Conservation (phyloP, 2,113 vertebrate species). For the Chaenocephalus aceratus region DNA sequence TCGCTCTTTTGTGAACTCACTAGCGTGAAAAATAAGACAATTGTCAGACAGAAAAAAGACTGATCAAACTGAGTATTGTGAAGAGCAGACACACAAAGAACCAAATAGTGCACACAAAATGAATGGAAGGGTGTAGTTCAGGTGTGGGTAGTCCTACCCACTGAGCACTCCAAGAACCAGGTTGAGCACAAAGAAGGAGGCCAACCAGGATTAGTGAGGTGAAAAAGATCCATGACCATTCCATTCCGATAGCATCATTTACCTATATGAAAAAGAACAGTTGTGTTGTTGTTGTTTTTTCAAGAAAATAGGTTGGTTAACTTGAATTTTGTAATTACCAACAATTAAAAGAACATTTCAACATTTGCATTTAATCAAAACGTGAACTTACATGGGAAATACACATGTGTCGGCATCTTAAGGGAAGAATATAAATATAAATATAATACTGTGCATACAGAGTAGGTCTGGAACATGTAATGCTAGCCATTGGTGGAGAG, state of each 20-base stretch:
- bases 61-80: background rate
- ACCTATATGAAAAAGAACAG: conserved; percentile 80
- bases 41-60: background rate
- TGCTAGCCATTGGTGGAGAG: too few relatives aligned
- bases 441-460: too few relatives aligned
- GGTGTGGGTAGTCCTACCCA: conserved; percentile 35
- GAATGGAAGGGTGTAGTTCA: background rate
- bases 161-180: conserved; percentile 87
- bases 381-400: too few relatives aligned
- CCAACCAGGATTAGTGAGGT: conserved; percentile 94
- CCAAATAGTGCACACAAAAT: background rate
- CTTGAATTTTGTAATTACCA: background rate
- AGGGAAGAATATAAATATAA: too few relatives aligned
- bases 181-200: conserved; percentile 94
- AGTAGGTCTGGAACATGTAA: too few relatives aligned
- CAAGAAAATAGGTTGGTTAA: background rate
- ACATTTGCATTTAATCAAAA: background rate
- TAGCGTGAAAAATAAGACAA: conserved; percentile 51
- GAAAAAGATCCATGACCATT: conserved; percentile 97
- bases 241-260: conserved; percentile 94
- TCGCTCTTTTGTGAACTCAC: conserved; percentile 94
- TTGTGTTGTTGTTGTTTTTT: background rate
- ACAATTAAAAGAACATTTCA: background rate
- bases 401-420: too few relatives aligned
- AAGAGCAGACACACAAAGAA: too few relatives aligned